Conservation (phyloP, 1,140 invertebrate genomes). For the Sycophila sp. region DNA sequence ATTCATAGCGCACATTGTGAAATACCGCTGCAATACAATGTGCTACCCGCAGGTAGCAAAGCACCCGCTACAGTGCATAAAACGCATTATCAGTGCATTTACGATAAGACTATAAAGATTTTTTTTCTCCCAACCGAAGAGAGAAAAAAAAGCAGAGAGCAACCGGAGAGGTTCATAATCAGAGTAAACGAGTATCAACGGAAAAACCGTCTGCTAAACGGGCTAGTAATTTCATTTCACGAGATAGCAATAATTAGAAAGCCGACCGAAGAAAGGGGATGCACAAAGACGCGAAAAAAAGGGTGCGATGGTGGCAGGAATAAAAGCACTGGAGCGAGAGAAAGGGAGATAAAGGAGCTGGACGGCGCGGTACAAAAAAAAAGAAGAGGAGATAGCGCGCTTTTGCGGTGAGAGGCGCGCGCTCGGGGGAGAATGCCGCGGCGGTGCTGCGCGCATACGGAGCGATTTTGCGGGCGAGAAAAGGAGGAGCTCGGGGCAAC, state of each 20-base stretch:
- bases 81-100: no score
- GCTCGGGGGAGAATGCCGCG: background rate
- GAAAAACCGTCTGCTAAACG: background rate
- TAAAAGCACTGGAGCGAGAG: background rate
- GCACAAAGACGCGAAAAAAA: background rate
- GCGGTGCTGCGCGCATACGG: no score
- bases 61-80: no score
- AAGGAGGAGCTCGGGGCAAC: background rate
- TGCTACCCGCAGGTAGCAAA: no score
- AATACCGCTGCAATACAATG: no score
- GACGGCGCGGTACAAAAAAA: background rate
- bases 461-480: no score
- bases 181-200: no score
- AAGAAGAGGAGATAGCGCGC: background rate
- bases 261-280: background rate
- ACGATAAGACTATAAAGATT: no score
- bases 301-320: no score
- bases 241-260: slow-evolving; percentile 13
- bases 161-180: no score
- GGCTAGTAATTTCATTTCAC: background rate
- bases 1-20: no score
- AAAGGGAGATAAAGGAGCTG: background rate
- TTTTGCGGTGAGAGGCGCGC: no score
- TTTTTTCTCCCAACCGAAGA: background rate
- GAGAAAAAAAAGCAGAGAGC: background rate